Base-by-base conservation (phyloP, 2,797 vertebrate genomes). In the Mormyrus proboscirostris region DNA sequence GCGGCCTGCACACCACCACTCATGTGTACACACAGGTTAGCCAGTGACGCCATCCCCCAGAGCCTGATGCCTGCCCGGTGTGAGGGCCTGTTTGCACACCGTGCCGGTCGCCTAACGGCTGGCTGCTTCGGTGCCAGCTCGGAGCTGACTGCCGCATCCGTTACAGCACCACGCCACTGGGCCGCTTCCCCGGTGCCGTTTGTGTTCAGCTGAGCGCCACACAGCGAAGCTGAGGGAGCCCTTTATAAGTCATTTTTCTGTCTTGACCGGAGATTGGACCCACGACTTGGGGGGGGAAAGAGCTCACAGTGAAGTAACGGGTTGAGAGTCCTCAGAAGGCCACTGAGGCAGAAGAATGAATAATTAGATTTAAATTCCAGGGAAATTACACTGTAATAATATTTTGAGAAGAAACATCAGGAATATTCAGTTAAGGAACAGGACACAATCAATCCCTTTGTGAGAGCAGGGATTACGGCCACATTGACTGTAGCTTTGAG, bases 201-300 rank as follows among this genome's bases (percentile, higher is more conserved):
- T 79, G 25, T 76, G 65, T 88, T 22, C 16, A 22, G 69, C 88
- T 41, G 50, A 82, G 33, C 83, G 14, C 59, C 38, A n/a, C 82
- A 62, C 76, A 25, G 82, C 22, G 82, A 85, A 4, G n/a, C 79
- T 29, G 33, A n/a, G 4, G 73, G 51, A 5, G 33, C 33, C 73
- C 49, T 82, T 88, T 82, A 57, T 59, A 86, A 83, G 29, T 84
- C 76, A 47, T 62, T 89, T n/a, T 14, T 84, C 47, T 89, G 88
- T 49, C 51, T 57, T 59, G 76, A 25, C 50, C 14, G 50, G 69
- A 41, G 29, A n/a, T 59, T 83, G 53, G 53, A 83, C 10, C 76
- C 53, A 41, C n/a, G 55, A 55, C n/a, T 79, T 44, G 22, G 62
- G 19, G 25, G 51, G 25, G 14, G 6, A 33, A 51, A 53, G 22